Evolutionary conservation across 2,888 invertebrate species (phyloP), one percentile per base, ranked within the genome.

Genomic region (Heliconius hortense): DNA sequence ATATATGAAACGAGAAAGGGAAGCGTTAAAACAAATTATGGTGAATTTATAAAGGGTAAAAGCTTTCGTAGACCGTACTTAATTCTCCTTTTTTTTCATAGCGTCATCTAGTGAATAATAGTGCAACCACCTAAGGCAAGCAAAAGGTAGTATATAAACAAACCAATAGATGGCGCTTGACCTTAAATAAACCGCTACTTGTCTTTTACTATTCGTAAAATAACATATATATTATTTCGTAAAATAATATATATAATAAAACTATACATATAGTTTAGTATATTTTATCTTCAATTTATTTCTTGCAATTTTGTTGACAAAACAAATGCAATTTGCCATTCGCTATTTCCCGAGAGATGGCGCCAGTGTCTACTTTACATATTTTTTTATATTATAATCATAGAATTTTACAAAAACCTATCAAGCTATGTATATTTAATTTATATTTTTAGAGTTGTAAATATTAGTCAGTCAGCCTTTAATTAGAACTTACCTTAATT

Each of bases 401-500:
- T 10, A 31, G 28, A 62, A 31, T 28, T 24, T 60, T 31, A 10
- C 8, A 5, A 21, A 31, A 63, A 18, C 8, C 2, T 7, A 60
- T 26, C 24, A 21, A 11, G 15, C 15, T 60, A 26, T 5, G 11
- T 60, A 60, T 24, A 24, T 13, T 24, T 11, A 21, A 11, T n/a
- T 63, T n/a, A 35, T 35, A 35, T 10, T 10, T 4, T 2, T 31
- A 35, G 10, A 8, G 1, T 63, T 8, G 2, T 21, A 10, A n/a
- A 63, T 31, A n/a, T 18, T 66, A n/a, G 18, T 2, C 13, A 59
- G 62, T 64, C 59, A 28, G n/a, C 13, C 21, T 39, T 62, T 35
- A 60, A 8, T n/a, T 24, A 39, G 7, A 15, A 86, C 92, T 90
- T 64, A 94, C 94, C 92, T 92, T 91, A 76, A 94, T 92, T 83